A percentile compares a stretch with the other conserved stretches of the same genome.
Evolutionary conservation across 2,797 vertebrate species (phyloP).

Genomic region (Smutsia temminckii): DNA sequence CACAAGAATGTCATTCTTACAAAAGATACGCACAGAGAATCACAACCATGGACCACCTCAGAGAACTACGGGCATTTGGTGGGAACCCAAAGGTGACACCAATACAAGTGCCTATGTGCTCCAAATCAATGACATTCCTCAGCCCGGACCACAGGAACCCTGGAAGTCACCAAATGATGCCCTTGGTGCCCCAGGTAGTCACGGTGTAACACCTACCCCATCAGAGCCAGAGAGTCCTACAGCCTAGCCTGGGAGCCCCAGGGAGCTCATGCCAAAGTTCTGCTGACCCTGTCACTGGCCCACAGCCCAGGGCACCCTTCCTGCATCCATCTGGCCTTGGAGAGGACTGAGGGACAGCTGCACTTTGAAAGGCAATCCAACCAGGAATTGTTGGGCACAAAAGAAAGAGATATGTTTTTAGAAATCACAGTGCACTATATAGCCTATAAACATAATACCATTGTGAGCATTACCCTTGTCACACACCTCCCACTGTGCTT

Average conservation of each 20-base stretch:
- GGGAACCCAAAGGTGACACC: not conserved
- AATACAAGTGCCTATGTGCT: not conserved
- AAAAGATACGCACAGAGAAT: not conserved
- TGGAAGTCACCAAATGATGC: not conserved
- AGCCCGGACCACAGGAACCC: not conserved
- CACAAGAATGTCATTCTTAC: not conserved
- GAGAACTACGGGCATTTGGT: not conserved
- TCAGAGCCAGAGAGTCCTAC: not conserved
- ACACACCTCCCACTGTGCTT: not conserved
- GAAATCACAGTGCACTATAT: not conserved
- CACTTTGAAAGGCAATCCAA: not conserved
- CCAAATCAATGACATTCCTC: not conserved
- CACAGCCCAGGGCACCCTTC: not conserved
- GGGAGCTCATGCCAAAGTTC: not conserved
- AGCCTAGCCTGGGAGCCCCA: not conserved
- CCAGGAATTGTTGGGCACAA: not conserved
- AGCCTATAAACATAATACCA: not conserved
- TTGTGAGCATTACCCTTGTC: too few relatives aligned
- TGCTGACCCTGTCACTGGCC: not conserved
- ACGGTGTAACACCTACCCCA: rapidly evolving
- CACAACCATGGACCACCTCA: not conserved
- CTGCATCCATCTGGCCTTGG: not conserved
- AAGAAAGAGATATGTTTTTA: not conserved
- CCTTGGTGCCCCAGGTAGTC: not conserved
- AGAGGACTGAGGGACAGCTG: not conserved